Conservation (phyloP, 1,140 invertebrate genomes). For the Cydia pomonella region DNA sequence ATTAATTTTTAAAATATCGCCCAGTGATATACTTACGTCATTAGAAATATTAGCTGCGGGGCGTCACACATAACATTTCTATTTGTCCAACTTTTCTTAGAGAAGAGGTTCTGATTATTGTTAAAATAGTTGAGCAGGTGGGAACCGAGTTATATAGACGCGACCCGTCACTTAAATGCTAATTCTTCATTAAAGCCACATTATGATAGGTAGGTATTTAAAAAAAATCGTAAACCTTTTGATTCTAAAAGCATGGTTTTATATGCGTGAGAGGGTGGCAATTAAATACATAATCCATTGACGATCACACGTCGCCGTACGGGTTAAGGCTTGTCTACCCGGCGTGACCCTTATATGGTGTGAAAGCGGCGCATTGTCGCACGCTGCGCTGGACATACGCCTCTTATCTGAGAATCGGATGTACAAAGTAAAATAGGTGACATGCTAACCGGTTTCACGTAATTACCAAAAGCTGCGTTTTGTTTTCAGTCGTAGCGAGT, state of each 20-base stretch:
- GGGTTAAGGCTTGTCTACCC: constrained; percentile 71
- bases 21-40: background rate
- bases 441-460: constrained; percentile 1
- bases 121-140: no score
- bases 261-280: constrained; percentile 57
- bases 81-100: no score
- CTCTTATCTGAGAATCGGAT: constrained; percentile 29
- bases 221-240: background rate
- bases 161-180: background rate
- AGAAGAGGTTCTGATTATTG: no score
- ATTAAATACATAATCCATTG: constrained; percentile 73
- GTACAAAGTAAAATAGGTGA: constrained; percentile 11
- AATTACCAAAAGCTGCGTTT: background rate
- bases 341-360: constrained; percentile 66
- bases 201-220: background rate
- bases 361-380: constrained; percentile 75
- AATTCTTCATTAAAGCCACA: background rate
- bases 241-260: constrained; percentile 41
- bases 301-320: constrained; percentile 53
- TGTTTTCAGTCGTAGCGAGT: background rate
- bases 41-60: no score
- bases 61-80: no score
- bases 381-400: constrained; percentile 34
- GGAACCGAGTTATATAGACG: no score
- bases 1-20: background rate